Base-by-base conservation (phyloP, 2,888 invertebrate genomes). In the Tachina lurida region DNA sequence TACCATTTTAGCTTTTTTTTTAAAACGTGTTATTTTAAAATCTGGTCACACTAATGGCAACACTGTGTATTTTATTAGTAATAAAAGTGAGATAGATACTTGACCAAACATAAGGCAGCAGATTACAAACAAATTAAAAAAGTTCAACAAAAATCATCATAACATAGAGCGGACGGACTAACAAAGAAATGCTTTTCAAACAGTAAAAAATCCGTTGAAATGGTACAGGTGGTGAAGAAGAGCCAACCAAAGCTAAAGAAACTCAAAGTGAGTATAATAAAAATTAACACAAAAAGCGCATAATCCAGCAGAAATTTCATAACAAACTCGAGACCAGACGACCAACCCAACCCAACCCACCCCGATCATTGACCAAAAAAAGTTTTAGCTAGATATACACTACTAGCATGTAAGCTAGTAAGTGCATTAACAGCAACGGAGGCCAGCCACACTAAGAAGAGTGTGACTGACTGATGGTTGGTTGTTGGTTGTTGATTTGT, bases 261-360 rank as follows among this genome's bases (percentile, higher is more conserved):
- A 52, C n/a, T 68, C 17, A 31, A 54, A 63, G 47, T 58, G 63
- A 74, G 31, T 4, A 47, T 73, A 60, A 54, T 65, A 71, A 45
- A 75, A 79, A 52, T 85, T 78, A 75, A 78, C 75, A 73, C 82
- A 31, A 73, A 82, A 79, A 86, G 86, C 86, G 83, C 86, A 83
- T 86, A 86, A 86, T 86, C 86, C 83, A 80, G 56, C 54, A 83
- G 83, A 83, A 83, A 76, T 75, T 49, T 45, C 56, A 19, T 47
- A 12, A 13, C 45, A 54, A 41, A 67, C 41, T 49, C 75, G 22
- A 15, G 41, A 60, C 49, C 13, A 1, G 22, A 19, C 63, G 17
- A 75, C 47, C 68, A 79, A 22, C 45, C 39, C 41, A 63, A 60
- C 71, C 70, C 76, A 63, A 39, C 47, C 45, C n/a, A 47, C 54